Evolutionary conservation across 2,113 vertebrate genomes (phyloP).

Genomic region (Pelecanoides urinatrix): DNA sequence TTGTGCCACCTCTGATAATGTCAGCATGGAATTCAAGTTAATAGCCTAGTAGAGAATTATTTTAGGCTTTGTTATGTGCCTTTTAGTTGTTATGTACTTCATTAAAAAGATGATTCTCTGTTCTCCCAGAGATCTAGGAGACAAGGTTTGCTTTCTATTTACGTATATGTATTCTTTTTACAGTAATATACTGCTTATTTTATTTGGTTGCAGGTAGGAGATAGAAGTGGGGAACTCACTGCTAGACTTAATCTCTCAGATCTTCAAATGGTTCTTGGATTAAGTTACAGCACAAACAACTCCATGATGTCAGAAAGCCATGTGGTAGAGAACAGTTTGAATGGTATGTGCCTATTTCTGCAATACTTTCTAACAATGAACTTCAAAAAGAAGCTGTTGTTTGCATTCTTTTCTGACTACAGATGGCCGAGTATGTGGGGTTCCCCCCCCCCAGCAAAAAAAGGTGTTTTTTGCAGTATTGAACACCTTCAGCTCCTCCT

Average conservation of each 20-base stretch:
- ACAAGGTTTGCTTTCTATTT: neutral
- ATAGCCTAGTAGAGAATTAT: neutral
- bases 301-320: slow-evolving; percentile 87
- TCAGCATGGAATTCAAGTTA: neutral
- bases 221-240: slow-evolving; percentile 92
- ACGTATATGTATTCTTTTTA: neutral
- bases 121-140: neutral
- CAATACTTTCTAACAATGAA: neutral
- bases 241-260: slow-evolving; percentile 94
- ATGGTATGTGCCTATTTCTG: slow-evolving; percentile 71
- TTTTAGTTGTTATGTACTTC: neutral
- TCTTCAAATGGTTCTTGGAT: slow-evolving; percentile 90
- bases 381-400: neutral
- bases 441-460: neutral
- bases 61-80: neutral
- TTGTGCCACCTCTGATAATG: neutral
- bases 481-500: neutral
- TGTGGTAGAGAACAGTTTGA: slow-evolving; percentile 73
- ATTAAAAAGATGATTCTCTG: neutral
- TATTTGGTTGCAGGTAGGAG: slow-evolving; percentile 79
- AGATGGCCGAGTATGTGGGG: neutral
- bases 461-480: rapidly evolving
- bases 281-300: slow-evolving; percentile 91
- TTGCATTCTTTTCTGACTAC: neutral
- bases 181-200: neutral